A percentile compares a stretch with the other conserved stretches of the same genome.
Evolutionary conservation across 2,113 vertebrate species (phyloP).

Genomic region (Carlito syrichta): DNA sequence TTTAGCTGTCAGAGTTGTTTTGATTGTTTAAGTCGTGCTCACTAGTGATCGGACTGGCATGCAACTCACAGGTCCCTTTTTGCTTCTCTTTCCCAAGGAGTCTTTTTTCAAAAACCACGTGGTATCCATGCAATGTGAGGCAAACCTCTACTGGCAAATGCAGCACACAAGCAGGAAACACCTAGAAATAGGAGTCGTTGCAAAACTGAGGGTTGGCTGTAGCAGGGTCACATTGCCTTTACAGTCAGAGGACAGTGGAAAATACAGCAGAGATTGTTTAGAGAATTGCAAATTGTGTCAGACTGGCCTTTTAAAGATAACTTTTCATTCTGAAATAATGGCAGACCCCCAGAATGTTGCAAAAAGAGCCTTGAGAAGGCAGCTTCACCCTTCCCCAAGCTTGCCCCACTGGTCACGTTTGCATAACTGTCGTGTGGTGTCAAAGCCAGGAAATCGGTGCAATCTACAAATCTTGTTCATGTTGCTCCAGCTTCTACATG

Average conservation of each 20-base stretch:
- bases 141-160: neutral
- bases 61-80: neutral
- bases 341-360: neutral
- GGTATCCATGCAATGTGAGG: neutral
- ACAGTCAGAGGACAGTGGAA: neutral
- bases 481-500: neutral
- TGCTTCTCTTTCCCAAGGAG: neutral
- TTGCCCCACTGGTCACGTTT: neutral
- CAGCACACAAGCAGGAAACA: neutral
- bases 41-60: neutral
- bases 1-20: neutral
- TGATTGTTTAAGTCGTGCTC: neutral
- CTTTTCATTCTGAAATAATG: neutral
- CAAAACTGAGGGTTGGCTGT: neutral
- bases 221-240: neutral
- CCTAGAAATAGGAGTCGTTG: neutral
- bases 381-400: neutral
- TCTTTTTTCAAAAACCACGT: neutral
- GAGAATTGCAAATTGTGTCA: neutral
- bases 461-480: neutral
- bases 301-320: neutral
- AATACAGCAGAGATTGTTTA: neutral
- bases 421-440: neutral
- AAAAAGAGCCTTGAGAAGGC: neutral
- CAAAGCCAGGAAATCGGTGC: constrained; percentile 1